Percentiles rank a stretch among this genome's conserved stretches.
Evolutionary conservation across 2,113 vertebrate genomes (phyloP).

Genomic region (Callocephalon fimbriatum): DNA sequence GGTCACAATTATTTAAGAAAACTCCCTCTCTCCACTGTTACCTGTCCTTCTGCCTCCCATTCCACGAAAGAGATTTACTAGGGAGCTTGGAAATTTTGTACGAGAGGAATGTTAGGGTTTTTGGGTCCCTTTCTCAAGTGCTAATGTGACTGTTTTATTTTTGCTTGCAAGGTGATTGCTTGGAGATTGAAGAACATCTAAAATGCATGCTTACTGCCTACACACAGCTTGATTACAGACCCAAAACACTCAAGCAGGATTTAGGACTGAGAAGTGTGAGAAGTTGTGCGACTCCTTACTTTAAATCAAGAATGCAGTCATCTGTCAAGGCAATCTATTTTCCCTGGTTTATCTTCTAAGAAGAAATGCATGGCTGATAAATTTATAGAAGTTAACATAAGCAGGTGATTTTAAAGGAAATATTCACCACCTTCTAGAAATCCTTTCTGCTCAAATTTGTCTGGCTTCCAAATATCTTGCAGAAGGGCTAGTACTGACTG

Average conservation of each 20-base stretch:
- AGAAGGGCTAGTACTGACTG: not conserved
- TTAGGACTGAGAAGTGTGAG: not conserved
- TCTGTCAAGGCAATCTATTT: not conserved
- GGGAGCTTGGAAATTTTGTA: not conserved
- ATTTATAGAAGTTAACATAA: not conserved
- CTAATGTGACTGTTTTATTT: not conserved
- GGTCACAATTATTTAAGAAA: not conserved
- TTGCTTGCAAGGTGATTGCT: not conserved
- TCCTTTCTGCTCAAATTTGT: not conserved
- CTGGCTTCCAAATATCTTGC: not conserved
- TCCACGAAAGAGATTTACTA: not conserved
- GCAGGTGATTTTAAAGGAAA: not conserved
- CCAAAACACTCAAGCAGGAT: not conserved
- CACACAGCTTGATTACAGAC: not conserved
- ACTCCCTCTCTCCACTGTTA: not conserved
- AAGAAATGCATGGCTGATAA: constrained; percentile 52
- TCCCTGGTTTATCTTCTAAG: constrained; percentile 33
- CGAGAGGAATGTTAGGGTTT: not conserved
- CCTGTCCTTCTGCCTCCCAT: not conserved
- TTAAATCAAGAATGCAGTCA: not conserved
- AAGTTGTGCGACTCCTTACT: not conserved
- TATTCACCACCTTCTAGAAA: not conserved
- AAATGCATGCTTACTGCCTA: not conserved
- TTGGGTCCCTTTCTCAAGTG: not conserved
- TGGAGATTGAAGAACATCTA: not conserved